These are phyloP conservation scores for Netelia virgata DNA, from an alignment of 2,888 invertebrate genomes.

Conservation along the genomic window DNA sequence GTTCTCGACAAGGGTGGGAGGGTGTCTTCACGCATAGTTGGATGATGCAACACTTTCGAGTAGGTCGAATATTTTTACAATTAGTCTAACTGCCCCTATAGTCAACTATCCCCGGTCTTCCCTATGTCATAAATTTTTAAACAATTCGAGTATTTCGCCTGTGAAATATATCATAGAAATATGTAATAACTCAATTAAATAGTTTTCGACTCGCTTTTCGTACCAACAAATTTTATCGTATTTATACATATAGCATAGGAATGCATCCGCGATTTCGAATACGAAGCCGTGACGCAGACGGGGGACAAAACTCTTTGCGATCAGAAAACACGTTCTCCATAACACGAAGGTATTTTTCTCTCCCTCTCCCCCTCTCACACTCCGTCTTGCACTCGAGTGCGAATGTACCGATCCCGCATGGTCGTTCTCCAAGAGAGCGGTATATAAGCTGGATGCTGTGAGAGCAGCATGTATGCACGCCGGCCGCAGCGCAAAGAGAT, in stretches of 20 bases:
- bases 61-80: too few species aligned
- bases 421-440: constrained; percentile 18
- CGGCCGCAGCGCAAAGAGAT: constrained; percentile 35
- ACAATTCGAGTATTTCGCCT: too few species aligned
- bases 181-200: background rate
- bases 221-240: background rate
- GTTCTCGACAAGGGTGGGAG: too few species aligned
- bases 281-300: constrained; percentile 29
- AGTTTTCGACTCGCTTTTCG: background rate
- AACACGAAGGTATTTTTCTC: constrained; percentile 35
- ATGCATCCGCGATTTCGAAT: constrained; percentile 43
- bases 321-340: constrained; percentile 62
- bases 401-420: constrained; percentile 12
- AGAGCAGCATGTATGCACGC: constrained; percentile 14
- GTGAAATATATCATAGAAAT: too few species aligned
- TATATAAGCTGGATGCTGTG: background rate
- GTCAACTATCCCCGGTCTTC: too few species aligned
- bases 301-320: constrained; percentile 56
- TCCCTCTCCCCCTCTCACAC: background rate
- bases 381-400: constrained; percentile 15
- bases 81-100: too few species aligned
- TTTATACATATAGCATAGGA: constrained; percentile 12
- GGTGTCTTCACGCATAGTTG: too few species aligned
- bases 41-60: too few species aligned
- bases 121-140: too few species aligned